Conservation (phyloP, 2,888 invertebrate species). For the Choristoneura rosaceana region DNA sequence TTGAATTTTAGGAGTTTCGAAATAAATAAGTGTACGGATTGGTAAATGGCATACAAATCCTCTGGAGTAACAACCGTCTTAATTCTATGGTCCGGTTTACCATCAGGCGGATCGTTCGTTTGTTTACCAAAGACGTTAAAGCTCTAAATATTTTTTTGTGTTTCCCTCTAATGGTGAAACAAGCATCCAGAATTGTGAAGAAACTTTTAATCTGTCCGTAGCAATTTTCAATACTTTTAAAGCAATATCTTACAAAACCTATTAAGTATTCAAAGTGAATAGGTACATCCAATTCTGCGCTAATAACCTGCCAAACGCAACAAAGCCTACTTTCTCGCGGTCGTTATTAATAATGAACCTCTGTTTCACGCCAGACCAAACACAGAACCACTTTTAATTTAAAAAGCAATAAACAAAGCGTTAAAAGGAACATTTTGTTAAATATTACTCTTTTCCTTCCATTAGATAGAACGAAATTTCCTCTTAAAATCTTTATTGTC, state of each 20-base stretch:
- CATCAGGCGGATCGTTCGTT: no score
- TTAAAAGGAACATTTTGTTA: constrained; percentile 47
- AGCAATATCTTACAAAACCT: not conserved
- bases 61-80: no score
- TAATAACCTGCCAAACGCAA: constrained; percentile 24
- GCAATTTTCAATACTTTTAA: not conserved
- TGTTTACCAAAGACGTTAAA: no score
- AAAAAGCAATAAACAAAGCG: constrained; percentile 47
- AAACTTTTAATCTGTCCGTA: not conserved
- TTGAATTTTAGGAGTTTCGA: no score
- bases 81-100: no score
- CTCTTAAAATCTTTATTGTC: constrained; percentile 48
- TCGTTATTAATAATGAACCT: constrained; percentile 19
- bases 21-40: no score
- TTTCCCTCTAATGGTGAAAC: no score
- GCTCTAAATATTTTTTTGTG: no score
- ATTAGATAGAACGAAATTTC: constrained; percentile 54
- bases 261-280: not conserved
- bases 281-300: not conserved
- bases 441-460: constrained; percentile 49
- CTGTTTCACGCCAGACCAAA: constrained; percentile 21
- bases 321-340: constrained; percentile 2
- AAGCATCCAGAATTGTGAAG: not conserved
- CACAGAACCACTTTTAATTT: constrained; percentile 45
- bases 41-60: no score